A percentile compares a stretch with the other conserved stretches of the same genome.
These are phyloP conservation scores for Amiota minor DNA, from an alignment of 2,888 invertebrate species.

Conservation along the genomic window DNA sequence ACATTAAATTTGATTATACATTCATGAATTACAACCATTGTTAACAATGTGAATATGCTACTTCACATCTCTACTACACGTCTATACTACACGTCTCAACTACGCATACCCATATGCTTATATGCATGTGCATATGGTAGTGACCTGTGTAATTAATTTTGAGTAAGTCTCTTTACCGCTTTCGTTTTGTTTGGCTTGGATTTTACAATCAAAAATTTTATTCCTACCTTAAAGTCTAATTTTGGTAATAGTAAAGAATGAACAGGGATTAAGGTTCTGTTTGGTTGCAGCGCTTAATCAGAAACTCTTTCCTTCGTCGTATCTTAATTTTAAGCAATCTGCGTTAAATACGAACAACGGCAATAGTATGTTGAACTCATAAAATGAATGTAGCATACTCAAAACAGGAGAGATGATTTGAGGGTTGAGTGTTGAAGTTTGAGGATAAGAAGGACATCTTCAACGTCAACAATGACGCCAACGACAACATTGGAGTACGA, in stretches of 20 bases:
- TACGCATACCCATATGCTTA: too few relatives aligned
- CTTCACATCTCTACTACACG: too few relatives aligned
- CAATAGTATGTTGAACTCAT: not conserved
- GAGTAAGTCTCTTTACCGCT: not conserved
- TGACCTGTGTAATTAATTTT: slow-evolving; percentile 10
- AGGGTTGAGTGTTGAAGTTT: not conserved
- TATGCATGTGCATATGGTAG: not conserved
- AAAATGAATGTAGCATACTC: slow-evolving; percentile 16
- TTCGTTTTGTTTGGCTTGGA: slow-evolving; percentile 45
- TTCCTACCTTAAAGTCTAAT: slow-evolving; percentile 38
- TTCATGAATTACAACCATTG: too few relatives aligned
- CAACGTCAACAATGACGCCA: slow-evolving; percentile 25
- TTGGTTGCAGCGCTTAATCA: too few relatives aligned
- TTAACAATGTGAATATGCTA: too few relatives aligned
- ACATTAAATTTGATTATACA: too few relatives aligned
- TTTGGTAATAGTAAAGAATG: not conserved
- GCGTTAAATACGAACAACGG: slow-evolving; percentile 35
- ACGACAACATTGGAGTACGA: slow-evolving; percentile 56
- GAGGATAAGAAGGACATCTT: slow-evolving; percentile 27
- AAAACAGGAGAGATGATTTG: not conserved
- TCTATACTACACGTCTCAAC: too few relatives aligned
- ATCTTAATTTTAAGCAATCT: slow-evolving; percentile 58
- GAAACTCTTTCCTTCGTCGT: not conserved
- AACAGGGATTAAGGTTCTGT: too few relatives aligned
- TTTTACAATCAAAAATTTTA: slow-evolving; percentile 63